Evolutionary conservation across 2,888 invertebrate species (phyloP).

Genomic region (Thera obeliscata): DNA sequence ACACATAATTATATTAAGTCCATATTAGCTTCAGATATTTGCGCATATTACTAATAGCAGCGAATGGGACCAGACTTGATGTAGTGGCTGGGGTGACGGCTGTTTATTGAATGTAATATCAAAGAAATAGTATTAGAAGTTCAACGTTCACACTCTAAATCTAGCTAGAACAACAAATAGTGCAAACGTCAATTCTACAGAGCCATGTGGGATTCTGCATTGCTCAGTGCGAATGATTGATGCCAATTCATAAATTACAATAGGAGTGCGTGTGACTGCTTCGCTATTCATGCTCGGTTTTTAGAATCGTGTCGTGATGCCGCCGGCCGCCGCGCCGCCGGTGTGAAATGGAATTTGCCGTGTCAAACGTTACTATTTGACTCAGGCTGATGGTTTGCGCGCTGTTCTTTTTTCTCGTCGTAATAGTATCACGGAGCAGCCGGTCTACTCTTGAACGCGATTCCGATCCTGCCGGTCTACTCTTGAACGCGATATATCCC

Average conservation of each 20-base stretch:
- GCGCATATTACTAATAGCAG: neutral
- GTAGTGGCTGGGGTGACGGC: no score
- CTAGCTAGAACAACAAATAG: neutral
- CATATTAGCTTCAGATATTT: neutral
- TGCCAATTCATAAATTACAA: constrained; percentile 61
- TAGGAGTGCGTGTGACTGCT: constrained; percentile 61
- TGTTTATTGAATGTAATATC: no score
- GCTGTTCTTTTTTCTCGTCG: constrained; percentile 43
- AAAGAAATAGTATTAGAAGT: neutral
- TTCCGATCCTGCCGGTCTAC: no score
- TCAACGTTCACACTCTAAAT: neutral
- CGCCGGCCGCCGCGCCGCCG: no score
- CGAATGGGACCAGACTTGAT: no score
- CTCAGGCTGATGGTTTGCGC: constrained; percentile 33
- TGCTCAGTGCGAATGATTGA: constrained; percentile 66
- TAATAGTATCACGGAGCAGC: constrained; percentile 42
- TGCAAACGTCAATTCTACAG: constrained; percentile 38
- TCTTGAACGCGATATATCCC: no score
- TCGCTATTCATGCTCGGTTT: constrained; percentile 49
- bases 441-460: no score
- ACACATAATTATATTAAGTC: no score
- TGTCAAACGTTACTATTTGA: no score
- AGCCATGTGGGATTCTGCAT: constrained; percentile 50
- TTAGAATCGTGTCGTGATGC: no score
- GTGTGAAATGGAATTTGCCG: no score